Percentiles rank a stretch among this genome's conserved stretches.
These are phyloP conservation scores for Oreochromis grahami DNA, from an alignment of 2,797 vertebrate species.

Conservation along the genomic window DNA sequence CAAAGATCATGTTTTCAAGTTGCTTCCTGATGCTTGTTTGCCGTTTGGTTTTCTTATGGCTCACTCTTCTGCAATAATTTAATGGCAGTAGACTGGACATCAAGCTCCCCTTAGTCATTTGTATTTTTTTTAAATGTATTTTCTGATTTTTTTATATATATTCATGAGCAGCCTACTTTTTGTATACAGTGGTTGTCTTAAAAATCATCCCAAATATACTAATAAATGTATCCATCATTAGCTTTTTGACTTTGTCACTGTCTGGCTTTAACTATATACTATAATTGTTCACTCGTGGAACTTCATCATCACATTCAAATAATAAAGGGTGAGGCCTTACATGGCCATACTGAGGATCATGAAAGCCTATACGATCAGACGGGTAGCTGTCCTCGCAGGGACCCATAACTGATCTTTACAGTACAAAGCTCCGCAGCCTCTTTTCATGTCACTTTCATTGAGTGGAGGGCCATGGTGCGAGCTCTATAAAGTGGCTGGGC, in stretches of 20 bases:
- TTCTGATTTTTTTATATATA: fast-evolving
- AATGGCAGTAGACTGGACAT: background rate
- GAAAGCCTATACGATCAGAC: conserved; percentile 76
- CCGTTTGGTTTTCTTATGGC: background rate
- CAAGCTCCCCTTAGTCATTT: background rate
- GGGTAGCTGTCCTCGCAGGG: conserved; percentile 59
- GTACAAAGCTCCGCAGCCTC: conserved; percentile 79
- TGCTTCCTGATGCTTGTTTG: background rate
- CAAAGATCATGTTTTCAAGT: background rate
- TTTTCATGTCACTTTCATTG: conserved; percentile 83
- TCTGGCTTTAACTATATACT: background rate
- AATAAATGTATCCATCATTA: background rate
- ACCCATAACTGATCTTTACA: conserved; percentile 78
- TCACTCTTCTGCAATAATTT: background rate
- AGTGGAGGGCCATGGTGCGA: conserved; percentile 64
- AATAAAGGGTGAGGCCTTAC: conserved; percentile 39
- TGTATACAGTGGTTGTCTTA: background rate
- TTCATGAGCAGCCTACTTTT: background rate
- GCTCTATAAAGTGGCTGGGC: conserved; percentile 71
- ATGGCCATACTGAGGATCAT: conserved; percentile 66
- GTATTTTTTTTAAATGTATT: background rate
- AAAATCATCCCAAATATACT: background rate
- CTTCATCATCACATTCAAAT: conserved; percentile 12
- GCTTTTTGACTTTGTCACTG: background rate
- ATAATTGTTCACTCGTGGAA: background rate